These are phyloP conservation scores for Chouioia cunea DNA, from an alignment of 2,888 invertebrate genomes.

Conservation along the genomic window DNA sequence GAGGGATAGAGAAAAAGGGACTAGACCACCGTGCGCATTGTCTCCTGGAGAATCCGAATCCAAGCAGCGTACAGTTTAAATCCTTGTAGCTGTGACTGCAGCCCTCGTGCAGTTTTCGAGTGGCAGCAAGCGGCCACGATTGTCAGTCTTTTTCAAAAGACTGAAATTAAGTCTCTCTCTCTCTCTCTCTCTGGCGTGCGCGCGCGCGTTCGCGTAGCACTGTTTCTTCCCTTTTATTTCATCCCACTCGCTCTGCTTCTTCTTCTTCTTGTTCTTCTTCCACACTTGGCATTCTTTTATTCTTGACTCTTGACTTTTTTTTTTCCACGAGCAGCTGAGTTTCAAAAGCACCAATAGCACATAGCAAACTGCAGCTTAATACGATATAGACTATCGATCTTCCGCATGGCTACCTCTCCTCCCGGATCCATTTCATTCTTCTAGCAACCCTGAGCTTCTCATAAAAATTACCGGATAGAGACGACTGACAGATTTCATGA, in stretches of 20 bases:
- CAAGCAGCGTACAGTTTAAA: slow-evolving; percentile 34
- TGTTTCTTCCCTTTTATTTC: not conserved
- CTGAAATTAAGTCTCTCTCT: slow-evolving; percentile 64
- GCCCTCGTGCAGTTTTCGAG: slow-evolving; percentile 63
- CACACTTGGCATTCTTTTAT: no score
- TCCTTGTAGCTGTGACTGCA: slow-evolving; percentile 34
- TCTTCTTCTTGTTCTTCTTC: no score
- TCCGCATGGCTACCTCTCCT: slow-evolving; percentile 12
- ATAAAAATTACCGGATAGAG: slow-evolving; percentile 26
- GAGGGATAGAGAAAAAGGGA: slow-evolving; percentile 14
- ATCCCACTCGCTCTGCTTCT: no score
- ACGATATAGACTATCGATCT: slow-evolving; percentile 42
- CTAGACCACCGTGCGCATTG: slow-evolving; percentile 4
- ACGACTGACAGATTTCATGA: not conserved
- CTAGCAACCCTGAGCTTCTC: not conserved
- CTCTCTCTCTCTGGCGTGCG: not conserved
- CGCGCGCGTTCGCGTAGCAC: not conserved
- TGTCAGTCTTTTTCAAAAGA: slow-evolving; percentile 65
- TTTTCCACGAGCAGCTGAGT: slow-evolving; percentile 42
- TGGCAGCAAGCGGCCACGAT: slow-evolving; percentile 60
- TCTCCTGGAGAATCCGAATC: slow-evolving; percentile 14
- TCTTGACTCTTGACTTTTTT: slow-evolving; percentile 23
- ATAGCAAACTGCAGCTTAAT: slow-evolving; percentile 11
- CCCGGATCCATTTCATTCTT: slow-evolving; percentile 1
- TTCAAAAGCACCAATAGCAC: not conserved